Conservation (phyloP, 2,797 vertebrate genomes). For the Melanotaenia trifasciata region DNA sequence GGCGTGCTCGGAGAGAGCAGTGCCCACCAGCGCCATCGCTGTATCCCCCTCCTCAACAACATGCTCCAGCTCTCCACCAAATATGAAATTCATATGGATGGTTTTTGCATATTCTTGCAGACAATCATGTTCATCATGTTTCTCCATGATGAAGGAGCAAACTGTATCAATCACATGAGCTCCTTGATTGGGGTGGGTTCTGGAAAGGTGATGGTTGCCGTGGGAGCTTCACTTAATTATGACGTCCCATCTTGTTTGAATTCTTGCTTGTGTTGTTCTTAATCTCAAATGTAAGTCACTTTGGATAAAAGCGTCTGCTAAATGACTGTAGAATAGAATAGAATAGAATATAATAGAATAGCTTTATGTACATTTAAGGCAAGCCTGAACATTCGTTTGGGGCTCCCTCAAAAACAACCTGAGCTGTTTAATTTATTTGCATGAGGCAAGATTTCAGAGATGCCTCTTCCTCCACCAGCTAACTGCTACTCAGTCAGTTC, state of each 20-base stretch:
- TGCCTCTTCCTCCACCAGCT: slow-evolving; percentile 11
- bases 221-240: neutral
- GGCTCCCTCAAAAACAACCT: slow-evolving; percentile 36
- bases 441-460: slow-evolving; percentile 46
- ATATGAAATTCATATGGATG: neutral
- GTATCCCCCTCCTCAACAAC: neutral
- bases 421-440: slow-evolving; percentile 69
- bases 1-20: neutral
- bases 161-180: neutral
- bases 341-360: too few species aligned
- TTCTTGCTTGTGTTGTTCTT: too few species aligned
- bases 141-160: neutral
- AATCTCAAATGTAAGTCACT: too few species aligned
- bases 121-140: neutral
- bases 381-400: slow-evolving; percentile 35
- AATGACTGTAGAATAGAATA: too few species aligned
- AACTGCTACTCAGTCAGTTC: slow-evolving; percentile 26
- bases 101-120: neutral
- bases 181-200: too few species aligned
- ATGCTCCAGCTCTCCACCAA: neutral
- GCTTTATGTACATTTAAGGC: too few species aligned
- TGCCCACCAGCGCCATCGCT: neutral
- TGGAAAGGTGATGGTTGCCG: slow-evolving; percentile 5
- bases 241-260: too few species aligned
- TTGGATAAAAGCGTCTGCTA: too few species aligned